A percentile compares a stretch with the other conserved stretches of the same genome.
Evolutionary conservation across 1,140 invertebrate species (phyloP).

Genomic region (Harlomillsia oculata): DNA sequence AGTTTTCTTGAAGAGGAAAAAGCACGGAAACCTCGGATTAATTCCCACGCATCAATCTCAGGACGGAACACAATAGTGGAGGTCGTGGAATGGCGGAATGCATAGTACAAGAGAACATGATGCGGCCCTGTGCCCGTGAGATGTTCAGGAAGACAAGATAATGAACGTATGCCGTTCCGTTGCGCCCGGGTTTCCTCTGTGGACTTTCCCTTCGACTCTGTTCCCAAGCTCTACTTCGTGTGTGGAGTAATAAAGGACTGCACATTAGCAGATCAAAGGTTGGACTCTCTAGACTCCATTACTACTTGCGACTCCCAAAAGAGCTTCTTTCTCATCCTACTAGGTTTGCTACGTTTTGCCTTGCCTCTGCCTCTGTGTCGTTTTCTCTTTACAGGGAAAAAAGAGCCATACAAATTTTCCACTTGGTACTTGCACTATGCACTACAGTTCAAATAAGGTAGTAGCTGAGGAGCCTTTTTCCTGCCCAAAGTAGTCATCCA

Average conservation of each 20-base stretch:
- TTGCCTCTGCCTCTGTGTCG: too few relatives aligned
- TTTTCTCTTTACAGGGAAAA: too few relatives aligned
- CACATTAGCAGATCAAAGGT: constrained; percentile 19
- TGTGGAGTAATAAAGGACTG: constrained; percentile 15
- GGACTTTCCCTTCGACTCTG: constrained; percentile 5
- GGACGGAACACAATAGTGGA: not conserved
- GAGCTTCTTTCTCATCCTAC: too few relatives aligned
- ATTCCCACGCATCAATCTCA: constrained; percentile 13
- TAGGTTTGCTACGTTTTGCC: too few relatives aligned
- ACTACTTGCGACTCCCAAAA: constrained; percentile 8
- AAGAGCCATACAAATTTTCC: too few relatives aligned
- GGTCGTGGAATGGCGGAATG: not conserved
- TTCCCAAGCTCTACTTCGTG: too few relatives aligned
- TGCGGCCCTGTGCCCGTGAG: not conserved
- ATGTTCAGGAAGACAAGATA: constrained; percentile 12
- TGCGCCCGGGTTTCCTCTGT: too few relatives aligned
- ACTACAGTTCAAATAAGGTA: too few relatives aligned
- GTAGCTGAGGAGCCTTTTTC: too few relatives aligned
- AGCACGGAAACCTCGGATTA: constrained; percentile 14
- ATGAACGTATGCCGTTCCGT: constrained; percentile 16
- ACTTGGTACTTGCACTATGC: too few relatives aligned
- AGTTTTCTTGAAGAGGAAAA: too few relatives aligned
- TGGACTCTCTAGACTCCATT: constrained; percentile 13
- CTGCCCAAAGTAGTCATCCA: too few relatives aligned
- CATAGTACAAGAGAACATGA: not conserved